These are phyloP conservation scores for Desmophyllum pertusum DNA, from an alignment of 92 coral and sea anemone species.

Conservation along the genomic window DNA sequence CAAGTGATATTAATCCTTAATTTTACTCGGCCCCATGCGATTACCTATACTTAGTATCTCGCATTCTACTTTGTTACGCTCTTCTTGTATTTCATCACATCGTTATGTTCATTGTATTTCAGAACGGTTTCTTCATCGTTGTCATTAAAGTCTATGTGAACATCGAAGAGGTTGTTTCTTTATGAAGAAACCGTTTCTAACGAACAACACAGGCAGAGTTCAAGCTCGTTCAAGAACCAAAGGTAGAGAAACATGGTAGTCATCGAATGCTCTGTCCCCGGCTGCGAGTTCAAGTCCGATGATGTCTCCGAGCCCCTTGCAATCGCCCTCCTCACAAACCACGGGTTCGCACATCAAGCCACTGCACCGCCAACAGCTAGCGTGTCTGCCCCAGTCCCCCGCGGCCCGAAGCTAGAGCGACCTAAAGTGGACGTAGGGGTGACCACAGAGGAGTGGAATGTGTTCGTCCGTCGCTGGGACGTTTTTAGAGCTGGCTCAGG, in stretches of 20 bases:
- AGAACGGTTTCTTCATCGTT: too few species aligned
- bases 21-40: too few species aligned
- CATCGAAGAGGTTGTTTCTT: constrained; percentile 29
- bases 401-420: constrained; percentile 62
- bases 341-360: constrained; percentile 45
- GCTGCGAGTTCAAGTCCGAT: constrained; percentile 41
- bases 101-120: too few species aligned
- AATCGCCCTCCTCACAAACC: constrained; percentile 47
- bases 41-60: too few species aligned
- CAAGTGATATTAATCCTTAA: too few species aligned
- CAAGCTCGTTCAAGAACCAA: too few species aligned
- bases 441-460: constrained; percentile 62
- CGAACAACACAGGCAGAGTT: too few species aligned
- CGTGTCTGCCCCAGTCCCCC: constrained; percentile 4
- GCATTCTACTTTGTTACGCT: too few species aligned
- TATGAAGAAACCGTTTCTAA: too few species aligned
- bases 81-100: too few species aligned
- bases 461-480: constrained; percentile 69
- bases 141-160: too few species aligned
- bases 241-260: constrained; percentile 39
- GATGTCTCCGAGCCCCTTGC: constrained; percentile 48
- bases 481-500: constrained; percentile 73
- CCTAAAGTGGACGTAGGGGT: constrained; percentile 59
- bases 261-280: constrained; percentile 36
- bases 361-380: background rate